Evolutionary conservation across 2,113 vertebrate species (phyloP), one percentile per base, ranked within the genome.

Genomic region (Pterocles orientalis): DNA sequence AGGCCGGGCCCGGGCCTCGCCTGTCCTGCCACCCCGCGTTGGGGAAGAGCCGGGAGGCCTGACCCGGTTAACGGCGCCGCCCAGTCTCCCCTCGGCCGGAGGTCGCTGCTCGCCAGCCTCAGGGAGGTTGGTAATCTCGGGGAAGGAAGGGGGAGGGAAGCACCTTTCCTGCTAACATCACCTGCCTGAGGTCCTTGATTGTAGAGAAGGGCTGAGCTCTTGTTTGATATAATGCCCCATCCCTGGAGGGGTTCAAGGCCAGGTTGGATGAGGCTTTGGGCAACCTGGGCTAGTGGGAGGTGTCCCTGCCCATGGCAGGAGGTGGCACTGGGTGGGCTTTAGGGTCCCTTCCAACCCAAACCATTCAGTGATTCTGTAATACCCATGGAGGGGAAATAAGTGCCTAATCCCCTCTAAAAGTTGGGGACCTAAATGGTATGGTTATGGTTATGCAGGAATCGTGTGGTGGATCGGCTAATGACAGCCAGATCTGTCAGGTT

Each of bases 351-450:
- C 41, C 41, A 13, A 14, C 41, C 41, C 41, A 41, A 41, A 41
- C 41, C 41, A 41, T 13, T 14, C 41, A 12, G 41, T 13, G 41
- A 41, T 41, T 41, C 41, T 41, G 6, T 41, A 41, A 5, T 39
- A 39, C 6, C 10, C 4, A 0, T 4, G 18, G 41, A 4, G 18
- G 16, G 9, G 15, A 51, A 14, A n/a, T 24, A 26, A 36, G 6
- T 1, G 16, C 3, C 2, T 5, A 5, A 3, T 24, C 14, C 3
- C 7, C 3, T 81, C n/a, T 54, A 8, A 19, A 78, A 56, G 6
- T 1, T 68, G 16, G 12, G 24, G 11, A 3, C 15, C 2, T 39
- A 13, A 43, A 2, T 0, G 0, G 12, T 9, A 14, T 36, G 47
- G 18, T 39, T 12, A 4, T 14, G 36, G 10, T 13, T 12, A 4